These are phyloP conservation scores for Actenoides hombroni DNA, from an alignment of 2,113 vertebrate species.

Conservation along the genomic window DNA sequence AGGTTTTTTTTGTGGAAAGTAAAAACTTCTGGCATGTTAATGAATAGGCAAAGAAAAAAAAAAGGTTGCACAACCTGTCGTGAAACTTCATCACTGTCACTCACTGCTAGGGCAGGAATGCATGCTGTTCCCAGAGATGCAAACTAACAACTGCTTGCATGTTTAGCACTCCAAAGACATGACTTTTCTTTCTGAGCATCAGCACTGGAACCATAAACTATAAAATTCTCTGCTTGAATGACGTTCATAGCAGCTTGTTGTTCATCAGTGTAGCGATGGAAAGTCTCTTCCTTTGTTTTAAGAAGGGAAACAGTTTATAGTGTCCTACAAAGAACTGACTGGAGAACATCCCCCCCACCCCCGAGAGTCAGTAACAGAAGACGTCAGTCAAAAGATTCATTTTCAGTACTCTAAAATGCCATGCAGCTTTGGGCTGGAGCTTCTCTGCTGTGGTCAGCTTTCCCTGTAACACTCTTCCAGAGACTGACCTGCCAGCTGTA, in stretches of 20 bases:
- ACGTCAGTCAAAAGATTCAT: not conserved
- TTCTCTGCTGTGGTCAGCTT: not conserved
- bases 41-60: not conserved
- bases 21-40: not conserved
- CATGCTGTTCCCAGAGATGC: not conserved
- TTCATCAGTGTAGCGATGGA: not conserved
- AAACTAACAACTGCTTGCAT: not conserved
- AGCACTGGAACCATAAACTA: not conserved
- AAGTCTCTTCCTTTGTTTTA: not conserved
- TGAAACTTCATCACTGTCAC: not conserved
- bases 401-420: not conserved
- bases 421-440: not conserved
- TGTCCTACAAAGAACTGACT: not conserved
- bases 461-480: not conserved
- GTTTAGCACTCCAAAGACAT: not conserved
- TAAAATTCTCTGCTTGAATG: not conserved
- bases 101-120: not conserved
- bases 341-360: not conserved
- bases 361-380: not conserved
- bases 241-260: not conserved
- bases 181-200: not conserved
- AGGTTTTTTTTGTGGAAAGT: not conserved
- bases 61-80: not conserved
- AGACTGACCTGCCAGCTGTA: not conserved
- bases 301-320: not conserved